Evolutionary conservation across 2,113 vertebrate genomes (phyloP), one percentile per base, ranked within the genome.

Genomic region (Myotis lucifugus): DNA sequence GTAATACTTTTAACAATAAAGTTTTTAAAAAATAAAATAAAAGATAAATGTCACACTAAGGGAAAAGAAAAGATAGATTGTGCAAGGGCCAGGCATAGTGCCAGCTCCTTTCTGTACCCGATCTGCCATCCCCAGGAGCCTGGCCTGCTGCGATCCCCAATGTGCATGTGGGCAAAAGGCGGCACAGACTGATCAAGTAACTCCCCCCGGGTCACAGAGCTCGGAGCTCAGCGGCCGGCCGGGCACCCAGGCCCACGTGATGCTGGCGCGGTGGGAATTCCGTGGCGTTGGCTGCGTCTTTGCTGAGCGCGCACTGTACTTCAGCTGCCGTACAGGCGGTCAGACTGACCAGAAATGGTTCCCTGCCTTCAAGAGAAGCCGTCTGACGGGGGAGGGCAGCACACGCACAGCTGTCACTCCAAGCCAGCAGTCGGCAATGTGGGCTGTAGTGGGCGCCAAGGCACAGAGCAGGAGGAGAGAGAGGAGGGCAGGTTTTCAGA

Each of bases 191-290:
- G 69, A 66, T 42, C 2, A 21, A 8, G 50, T 12, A 12, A 13
- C 3, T 34, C 52, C 29, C 10, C 3, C 4, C 7, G 50, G 11
- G n/a, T 74, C 70, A n/a, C 7, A 32, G 27, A 14, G 27, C 54
- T 23, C 19, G 32, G 67, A 10, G n/a, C 1, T 4, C 18, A 29
- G 61, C 23, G 32, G 25, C 3, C 32, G 52, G 67, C 8, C 8
- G 14, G 32, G 32, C 18, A 6, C 6, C 11, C 0, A 23, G 18
- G 9, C 8, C 27, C 1, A 0, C 25, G 10, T n/a, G 34, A 29
- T 29, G 23, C 27, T 6, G 1, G 46, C n/a, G 46, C 10, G 19
- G 19, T 61, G 83, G 67, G 61, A 64, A 54, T 78, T 90, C 32
- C 32, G 10, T 3, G 74, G 77, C 91, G 83, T 52, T 82, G 32